phyloP scores from a whole-genome alignment of 2,888 invertebrate species.

The Pyrgus malvae region DNA sequence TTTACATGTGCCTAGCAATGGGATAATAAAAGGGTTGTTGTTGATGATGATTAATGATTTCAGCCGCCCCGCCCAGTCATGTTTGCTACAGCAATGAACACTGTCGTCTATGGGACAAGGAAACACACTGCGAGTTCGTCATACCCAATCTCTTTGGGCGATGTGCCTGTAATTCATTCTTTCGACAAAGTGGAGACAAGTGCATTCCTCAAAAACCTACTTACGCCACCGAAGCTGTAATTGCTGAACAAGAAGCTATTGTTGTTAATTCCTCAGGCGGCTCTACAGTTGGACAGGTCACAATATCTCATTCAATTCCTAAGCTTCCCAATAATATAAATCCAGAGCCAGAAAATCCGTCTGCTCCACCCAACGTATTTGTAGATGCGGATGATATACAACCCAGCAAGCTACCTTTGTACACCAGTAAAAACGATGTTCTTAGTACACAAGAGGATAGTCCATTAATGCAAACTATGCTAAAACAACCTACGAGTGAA shows the following conservation, averaged over 20 bases:
- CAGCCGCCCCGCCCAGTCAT: conserved; percentile 92
- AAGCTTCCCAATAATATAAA: conserved; percentile 46
- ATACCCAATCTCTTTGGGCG: conserved; percentile 94
- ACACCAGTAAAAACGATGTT: conserved; percentile 63
- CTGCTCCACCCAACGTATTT: conserved; percentile 46
- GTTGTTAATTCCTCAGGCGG: conserved; percentile 43
- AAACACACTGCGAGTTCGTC: conserved; percentile 93
- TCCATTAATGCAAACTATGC: conserved; percentile 67
- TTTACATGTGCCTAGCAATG: too few species aligned
- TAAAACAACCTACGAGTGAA: conserved; percentile 66
- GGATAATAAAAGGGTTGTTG: too few species aligned
- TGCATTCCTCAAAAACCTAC: conserved; percentile 76
- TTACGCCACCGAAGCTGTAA: conserved; percentile 63
- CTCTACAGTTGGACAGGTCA: conserved; percentile 39
- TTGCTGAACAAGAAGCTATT: conserved; percentile 62
- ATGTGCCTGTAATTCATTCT: conserved; percentile 89
- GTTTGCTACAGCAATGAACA: conserved; percentile 95
- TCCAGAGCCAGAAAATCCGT: conserved; percentile 44
- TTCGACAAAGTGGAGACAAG: conserved; percentile 84
- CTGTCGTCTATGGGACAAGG: conserved; percentile 91
- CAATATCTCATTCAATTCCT: conserved; percentile 43
- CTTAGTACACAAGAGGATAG: conserved; percentile 67
- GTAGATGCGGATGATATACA: conserved; percentile 51
- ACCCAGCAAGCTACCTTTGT: conserved; percentile 63
- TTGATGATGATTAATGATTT: too few species aligned